Evolutionary conservation across 2,888 invertebrate genomes (phyloP), one percentile per base, ranked within the genome.

Genomic region (Ecliptopera silaceata): DNA sequence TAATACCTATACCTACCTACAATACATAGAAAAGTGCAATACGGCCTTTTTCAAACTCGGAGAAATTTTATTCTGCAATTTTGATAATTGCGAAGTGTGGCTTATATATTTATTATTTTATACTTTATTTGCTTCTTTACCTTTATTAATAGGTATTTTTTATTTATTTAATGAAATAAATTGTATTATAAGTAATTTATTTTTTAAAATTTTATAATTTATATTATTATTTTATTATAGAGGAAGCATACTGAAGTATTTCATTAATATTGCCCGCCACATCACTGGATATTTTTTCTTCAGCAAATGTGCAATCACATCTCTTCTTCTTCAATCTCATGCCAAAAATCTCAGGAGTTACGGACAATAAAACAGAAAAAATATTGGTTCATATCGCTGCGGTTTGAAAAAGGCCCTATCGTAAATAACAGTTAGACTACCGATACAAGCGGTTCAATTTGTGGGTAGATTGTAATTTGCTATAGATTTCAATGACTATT

Each of bases 71-170:
- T n/a, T n/a, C n/a, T n/a, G n/a, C n/a, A n/a, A n/a, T n/a, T n/a
- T n/a, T n/a, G n/a, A n/a, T n/a, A n/a, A n/a, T n/a, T n/a, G n/a
- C n/a, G n/a, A n/a, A n/a, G n/a, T n/a, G n/a, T n/a, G n/a, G n/a
- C n/a, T n/a, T 0, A 72, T 93, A 70, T 94, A 94, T 92, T 88
- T 95, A 84, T 88, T 95, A 79, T 92, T 95, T 91, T 95, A 95
- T 92, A 95, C 95, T 59, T 87, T 95, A 79, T 88, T 93, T 79
- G 93, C 91, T 71, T 95, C 95, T 67, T 88, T 94, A 63, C 94
- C 94, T 64, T 92, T 94, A 84, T 88, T 94, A 72, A 71, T 93
- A 70, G 84, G 84, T 46, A 91, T 93, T 84, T 92, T 93, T 89
- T 92, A 82, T 88, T 66, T 92, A 71, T 88, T 83, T 82, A 65